These are phyloP conservation scores for Cebidichthys violaceus DNA, from an alignment of 2,113 vertebrate genomes.

Conservation along the genomic window DNA sequence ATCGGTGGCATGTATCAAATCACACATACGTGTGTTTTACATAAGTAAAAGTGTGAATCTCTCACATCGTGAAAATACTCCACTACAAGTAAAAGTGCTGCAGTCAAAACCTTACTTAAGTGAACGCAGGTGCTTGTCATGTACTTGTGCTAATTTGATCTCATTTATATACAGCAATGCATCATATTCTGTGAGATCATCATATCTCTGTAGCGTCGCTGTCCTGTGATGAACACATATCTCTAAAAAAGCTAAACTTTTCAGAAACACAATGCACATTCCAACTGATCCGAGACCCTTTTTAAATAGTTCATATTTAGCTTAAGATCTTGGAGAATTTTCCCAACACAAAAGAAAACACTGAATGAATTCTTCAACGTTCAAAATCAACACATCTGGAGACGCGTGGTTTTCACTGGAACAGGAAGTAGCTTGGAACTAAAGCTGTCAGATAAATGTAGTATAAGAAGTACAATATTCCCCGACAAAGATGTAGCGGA, in stretches of 20 bases:
- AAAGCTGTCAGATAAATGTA: no score
- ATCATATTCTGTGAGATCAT: background rate
- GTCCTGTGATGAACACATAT: background rate
- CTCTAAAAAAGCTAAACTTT: background rate
- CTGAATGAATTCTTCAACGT: no score
- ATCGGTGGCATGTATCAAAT: background rate
- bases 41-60: background rate
- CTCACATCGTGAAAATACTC: no score
- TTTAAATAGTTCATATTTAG: background rate
- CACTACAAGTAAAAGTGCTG: background rate
- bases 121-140: no score
- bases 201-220: background rate
- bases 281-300: background rate
- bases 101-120: background rate
- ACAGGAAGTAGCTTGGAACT: background rate
- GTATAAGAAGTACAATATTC: no score
- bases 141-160: background rate
- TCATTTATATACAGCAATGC: background rate
- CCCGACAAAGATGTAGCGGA: no score
- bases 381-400: no score
- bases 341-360: no score
- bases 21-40: background rate
- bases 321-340: no score
- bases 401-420: no score
- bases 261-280: no score